Evolutionary conservation across 2,113 vertebrate genomes (phyloP).

Genomic region (Charadrius vociferus): DNA sequence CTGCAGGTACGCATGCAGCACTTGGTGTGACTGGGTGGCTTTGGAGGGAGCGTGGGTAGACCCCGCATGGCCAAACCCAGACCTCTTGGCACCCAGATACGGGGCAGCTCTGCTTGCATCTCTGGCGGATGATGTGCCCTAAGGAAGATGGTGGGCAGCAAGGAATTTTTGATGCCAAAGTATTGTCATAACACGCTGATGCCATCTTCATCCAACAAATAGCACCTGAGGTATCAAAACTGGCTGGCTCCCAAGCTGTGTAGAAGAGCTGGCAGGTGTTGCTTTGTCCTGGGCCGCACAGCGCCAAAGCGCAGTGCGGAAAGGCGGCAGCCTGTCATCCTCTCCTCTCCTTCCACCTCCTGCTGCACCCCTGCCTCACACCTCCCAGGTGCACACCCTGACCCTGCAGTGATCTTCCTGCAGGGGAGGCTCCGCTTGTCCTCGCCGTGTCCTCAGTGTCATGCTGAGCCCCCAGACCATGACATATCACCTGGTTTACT

Average conservation of each 20-base stretch:
- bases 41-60: neutral
- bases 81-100: neutral
- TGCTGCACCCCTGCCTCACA: neutral
- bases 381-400: neutral
- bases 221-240: neutral
- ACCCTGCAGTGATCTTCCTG: no score
- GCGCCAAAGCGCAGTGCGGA: neutral
- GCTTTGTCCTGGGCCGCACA: neutral
- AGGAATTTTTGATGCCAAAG: neutral
- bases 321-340: neutral
- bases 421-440: no score
- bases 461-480: neutral
- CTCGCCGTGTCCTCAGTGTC: no score
- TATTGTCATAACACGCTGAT: neutral
- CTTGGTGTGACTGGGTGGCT: neutral
- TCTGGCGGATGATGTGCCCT: neutral
- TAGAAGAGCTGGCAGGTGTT: neutral
- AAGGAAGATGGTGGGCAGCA: neutral
- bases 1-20: accelerated
- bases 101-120: neutral
- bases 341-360: neutral
- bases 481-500: neutral
- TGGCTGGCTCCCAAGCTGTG: neutral
- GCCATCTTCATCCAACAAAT: neutral
- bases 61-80: accelerated